phyloP scores from a whole-genome alignment of 1,140 invertebrate species.

The Coboldia fuscipes region DNA sequence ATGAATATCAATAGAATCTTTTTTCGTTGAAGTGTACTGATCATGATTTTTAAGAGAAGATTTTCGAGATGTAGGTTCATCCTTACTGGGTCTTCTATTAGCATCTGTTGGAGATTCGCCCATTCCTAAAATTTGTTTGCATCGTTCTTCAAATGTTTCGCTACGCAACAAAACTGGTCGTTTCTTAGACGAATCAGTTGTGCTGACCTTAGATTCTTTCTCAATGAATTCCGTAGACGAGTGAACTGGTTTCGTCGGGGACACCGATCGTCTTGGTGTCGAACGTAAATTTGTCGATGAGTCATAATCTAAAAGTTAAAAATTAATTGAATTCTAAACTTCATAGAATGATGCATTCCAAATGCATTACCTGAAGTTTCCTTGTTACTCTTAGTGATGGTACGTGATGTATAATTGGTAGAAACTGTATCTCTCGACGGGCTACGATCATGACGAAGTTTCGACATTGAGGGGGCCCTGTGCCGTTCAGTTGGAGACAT shows the following conservation, averaged over 20 bases:
- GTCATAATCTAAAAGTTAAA: no score
- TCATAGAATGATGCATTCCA: no score
- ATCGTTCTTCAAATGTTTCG: constrained; percentile 47
- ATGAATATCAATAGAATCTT: no score
- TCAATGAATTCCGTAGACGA: no score
- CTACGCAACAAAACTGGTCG: constrained; percentile 28
- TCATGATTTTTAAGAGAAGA: no score
- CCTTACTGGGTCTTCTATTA: no score
- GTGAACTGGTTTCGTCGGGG: no score
- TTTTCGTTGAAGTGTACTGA: no score
- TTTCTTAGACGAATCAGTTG: constrained; percentile 11
- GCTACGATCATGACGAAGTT: constrained; percentile 15
- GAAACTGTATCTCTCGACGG: constrained; percentile 9
- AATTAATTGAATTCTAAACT: no score
- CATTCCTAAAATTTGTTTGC: constrained; percentile 38
- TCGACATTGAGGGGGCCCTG: constrained; percentile 8
- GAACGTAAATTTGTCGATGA: no score
- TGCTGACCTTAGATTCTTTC: constrained; percentile 2
- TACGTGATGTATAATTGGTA: constrained; percentile 15
- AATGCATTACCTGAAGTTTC: neutral
- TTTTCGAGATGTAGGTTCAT: no score
- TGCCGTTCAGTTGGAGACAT: constrained; percentile 20
- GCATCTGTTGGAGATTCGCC: constrained; percentile 5
- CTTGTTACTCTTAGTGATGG: constrained; percentile 9
- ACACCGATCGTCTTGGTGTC: no score